Evolutionary conservation across 1,140 invertebrate species (phyloP), one percentile per base, ranked within the genome.

Genomic region (Magallana gigas): DNA sequence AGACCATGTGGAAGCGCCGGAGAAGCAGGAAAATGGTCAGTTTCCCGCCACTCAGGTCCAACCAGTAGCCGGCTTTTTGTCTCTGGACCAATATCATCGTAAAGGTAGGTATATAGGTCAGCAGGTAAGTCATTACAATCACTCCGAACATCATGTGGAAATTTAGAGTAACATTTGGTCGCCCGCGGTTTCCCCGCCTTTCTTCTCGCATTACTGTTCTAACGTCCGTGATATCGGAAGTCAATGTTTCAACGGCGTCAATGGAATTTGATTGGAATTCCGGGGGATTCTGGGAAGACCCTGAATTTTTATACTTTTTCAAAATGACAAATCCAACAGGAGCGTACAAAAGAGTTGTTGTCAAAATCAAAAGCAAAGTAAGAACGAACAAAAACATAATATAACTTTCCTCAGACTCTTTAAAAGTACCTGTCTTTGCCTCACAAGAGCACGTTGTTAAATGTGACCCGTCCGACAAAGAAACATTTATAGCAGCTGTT

Each of bases 101-200:
- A 29, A 76, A 76, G 7, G 68, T 76, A 23, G 68, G 68, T 76
- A 76, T 76, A 29, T 76, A 76, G 4, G 68, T 23, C 29, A 76
- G 3, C 23, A 76, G 68, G 68, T 76, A 76, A 29, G 68, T 48
- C 9, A 76, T 23, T 4, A 76, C 68, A 1, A 76, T 76, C 12
- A 76, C 68, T 29, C 68, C 68, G 23, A 76, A 76, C 68, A 76
- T 76, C 68, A 76, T 76, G 68, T 76, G 68, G 14, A 76, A 76
- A 76, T 76, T 76, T 3, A 36, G 23, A 11, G 68, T 76, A 36
- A 7, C 36, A 23, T 76, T 76, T 12, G 68, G 68, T 76, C 68
- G 68, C 29, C 68, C 29, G 18, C 68, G 68, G 12, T 29, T 76
- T 29, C 29, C 9, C 7, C 8, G 29, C 23, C 18, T 76, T 11